Base-by-base conservation (phyloP, 92 coral and sea anemone species). In the Meandrina meandrites region DNA sequence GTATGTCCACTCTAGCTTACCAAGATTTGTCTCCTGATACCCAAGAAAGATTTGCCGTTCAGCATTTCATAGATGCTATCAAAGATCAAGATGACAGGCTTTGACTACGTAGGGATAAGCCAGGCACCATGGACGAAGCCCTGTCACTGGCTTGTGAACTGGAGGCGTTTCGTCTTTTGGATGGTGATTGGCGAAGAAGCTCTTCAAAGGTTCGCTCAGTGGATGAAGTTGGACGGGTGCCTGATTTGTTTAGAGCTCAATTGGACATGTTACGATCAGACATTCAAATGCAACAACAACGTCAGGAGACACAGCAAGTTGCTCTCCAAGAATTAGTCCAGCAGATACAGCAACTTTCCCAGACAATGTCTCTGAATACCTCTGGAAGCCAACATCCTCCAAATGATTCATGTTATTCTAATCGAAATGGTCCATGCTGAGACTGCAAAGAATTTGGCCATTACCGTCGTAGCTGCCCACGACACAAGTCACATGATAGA, bases 41-140 rank as follows among this genome's bases (percentile, higher is more conserved):
- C n/a, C n/a, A n/a, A n/a, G n/a, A n/a, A n/a, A n/a, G n/a, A n/a
- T n/a, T n/a, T n/a, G n/a, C n/a, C n/a, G n/a, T 90, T 13, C 91
- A 90, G 78, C 88, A 88, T 36, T 91, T 88, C 31, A 86, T 91
- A 18, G 94, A 91, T 62, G 94, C 91, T 10, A 14, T 91, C 47
- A 31, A 7, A 27, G 77, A 75, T 40, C 75, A 68, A 28, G 90
- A 90, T 10, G 88, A 90, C 81, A 78, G 91, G 53, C 74, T 87
- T 31, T 72, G 76, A 34, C 37, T 87, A 80, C 79, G 87, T 24
- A 56, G 84, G 32, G 82, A 81, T 67, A 90, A 90, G 86, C 93
- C 90, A 37, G 32, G 34, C 57, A 84, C 80, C 53, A 3, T 90
- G 54, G 93, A 86, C 27, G 93, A 90, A 40, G 90, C 88, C 70